phyloP scores from a whole-genome alignment of 2,888 invertebrate species.

The Macrophya annulata region DNA sequence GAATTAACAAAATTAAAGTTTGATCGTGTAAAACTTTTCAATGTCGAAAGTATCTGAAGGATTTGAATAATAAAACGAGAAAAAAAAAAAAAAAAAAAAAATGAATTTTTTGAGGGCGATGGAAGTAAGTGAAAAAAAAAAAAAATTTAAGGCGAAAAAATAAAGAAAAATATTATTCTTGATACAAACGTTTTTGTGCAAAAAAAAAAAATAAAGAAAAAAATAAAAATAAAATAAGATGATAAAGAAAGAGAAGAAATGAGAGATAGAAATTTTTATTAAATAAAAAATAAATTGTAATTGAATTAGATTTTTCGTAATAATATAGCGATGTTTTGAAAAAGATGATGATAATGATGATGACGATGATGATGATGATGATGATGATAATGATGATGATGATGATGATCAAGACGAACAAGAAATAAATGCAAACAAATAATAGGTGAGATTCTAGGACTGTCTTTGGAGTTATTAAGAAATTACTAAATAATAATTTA shows the following conservation, averaged over 20 bases:
- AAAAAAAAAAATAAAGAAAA: not conserved
- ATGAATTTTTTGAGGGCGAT: slow-evolving; percentile 49
- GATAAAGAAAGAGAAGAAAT: not conserved
- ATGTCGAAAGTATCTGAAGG: slow-evolving; percentile 50
- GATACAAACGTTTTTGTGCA: slow-evolving; percentile 78
- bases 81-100: slow-evolving; percentile 58
- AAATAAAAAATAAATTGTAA: slow-evolving; percentile 11
- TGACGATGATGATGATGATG: slow-evolving; percentile 60
- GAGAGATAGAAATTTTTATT: slow-evolving; percentile 58
- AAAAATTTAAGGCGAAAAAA: slow-evolving; percentile 62
- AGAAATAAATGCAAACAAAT: slow-evolving; percentile 63
- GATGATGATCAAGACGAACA: slow-evolving; percentile 54
- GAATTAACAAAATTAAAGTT: slow-evolving; percentile 45
- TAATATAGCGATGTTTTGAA: slow-evolving; percentile 60
- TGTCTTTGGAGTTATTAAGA: slow-evolving; percentile 68
- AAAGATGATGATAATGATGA: slow-evolving; percentile 60
- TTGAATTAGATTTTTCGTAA: slow-evolving; percentile 60
- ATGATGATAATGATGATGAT: slow-evolving; percentile 59
- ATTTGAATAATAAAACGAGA: slow-evolving; percentile 52
- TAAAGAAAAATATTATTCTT: slow-evolving; percentile 74
- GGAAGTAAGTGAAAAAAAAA: slow-evolving; percentile 62
- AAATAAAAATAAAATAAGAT: slow-evolving; percentile 14
- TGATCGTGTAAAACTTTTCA: slow-evolving; percentile 39
- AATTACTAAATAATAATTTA: slow-evolving; percentile 47
- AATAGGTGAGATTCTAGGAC: slow-evolving; percentile 70